Conservation (phyloP, 2,113 vertebrate species). For the Plecotus auritus region DNA sequence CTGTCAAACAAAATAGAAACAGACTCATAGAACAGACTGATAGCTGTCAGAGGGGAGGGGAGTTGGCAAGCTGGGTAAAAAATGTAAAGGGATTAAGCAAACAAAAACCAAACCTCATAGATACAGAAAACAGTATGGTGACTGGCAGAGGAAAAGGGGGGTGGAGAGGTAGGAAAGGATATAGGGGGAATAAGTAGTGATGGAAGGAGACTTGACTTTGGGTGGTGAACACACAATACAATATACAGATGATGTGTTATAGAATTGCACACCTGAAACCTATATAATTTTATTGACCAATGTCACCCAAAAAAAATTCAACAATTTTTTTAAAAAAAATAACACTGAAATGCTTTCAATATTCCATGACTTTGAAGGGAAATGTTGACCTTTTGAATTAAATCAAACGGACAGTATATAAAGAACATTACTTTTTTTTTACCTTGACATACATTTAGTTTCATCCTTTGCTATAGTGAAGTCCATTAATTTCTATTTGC, state of each 20-base stretch:
- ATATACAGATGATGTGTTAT: background rate
- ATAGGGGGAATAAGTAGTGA: background rate
- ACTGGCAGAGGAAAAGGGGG: background rate
- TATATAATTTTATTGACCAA: background rate
- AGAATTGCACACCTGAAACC: background rate
- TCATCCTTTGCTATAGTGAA: background rate
- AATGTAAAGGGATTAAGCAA: background rate
- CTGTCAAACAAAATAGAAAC: background rate
- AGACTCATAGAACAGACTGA: background rate
- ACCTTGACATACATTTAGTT: background rate
- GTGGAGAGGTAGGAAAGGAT: background rate
- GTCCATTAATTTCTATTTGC: slow-evolving; percentile 37
- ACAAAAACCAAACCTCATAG: background rate
- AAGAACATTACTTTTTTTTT: background rate
- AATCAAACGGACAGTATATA: background rate
- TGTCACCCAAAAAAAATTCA: background rate
- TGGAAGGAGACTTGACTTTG: background rate
- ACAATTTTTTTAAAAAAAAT: background rate
- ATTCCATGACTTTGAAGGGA: background rate
- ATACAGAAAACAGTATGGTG: background rate
- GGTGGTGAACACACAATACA: background rate
- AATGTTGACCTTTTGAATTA: background rate
- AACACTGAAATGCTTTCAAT: background rate
- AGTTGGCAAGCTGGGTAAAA: background rate
- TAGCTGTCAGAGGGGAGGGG: background rate